Evolutionary conservation across 2,797 vertebrate species (phyloP).

Genomic region (Tauraco hartlaubi): DNA sequence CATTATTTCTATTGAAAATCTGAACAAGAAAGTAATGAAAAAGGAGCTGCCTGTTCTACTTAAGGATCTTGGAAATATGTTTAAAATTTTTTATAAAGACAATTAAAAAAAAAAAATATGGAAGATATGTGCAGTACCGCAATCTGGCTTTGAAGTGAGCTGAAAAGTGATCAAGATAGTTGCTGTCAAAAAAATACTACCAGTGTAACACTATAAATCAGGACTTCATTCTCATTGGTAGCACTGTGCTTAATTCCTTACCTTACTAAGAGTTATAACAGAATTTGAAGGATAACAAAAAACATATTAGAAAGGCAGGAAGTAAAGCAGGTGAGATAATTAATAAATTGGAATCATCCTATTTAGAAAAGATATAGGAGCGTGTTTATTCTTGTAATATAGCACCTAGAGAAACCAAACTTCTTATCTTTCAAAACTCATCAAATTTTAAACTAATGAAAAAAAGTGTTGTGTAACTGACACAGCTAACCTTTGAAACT

Average conservation of each 20-base stretch:
- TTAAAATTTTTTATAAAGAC: neutral
- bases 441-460: neutral
- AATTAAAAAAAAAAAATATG: too few species aligned
- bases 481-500: neutral
- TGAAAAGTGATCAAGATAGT: neutral
- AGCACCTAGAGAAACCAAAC: neutral
- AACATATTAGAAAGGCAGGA: neutral
- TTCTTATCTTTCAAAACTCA: neutral
- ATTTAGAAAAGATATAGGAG: neutral
- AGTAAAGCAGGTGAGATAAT: neutral
- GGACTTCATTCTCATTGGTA: neutral
- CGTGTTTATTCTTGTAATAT: neutral
- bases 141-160: neutral
- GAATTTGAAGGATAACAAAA: neutral
- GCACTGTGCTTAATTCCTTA: neutral
- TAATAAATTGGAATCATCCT: neutral
- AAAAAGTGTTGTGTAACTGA: neutral
- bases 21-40: neutral
- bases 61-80: neutral
- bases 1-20: neutral
- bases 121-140: accelerated
- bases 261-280: neutral
- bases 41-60: neutral
- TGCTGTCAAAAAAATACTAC: neutral
- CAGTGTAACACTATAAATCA: neutral